Conservation (phyloP, 2,797 vertebrate genomes). For the Benthosema pterotum region DNA sequence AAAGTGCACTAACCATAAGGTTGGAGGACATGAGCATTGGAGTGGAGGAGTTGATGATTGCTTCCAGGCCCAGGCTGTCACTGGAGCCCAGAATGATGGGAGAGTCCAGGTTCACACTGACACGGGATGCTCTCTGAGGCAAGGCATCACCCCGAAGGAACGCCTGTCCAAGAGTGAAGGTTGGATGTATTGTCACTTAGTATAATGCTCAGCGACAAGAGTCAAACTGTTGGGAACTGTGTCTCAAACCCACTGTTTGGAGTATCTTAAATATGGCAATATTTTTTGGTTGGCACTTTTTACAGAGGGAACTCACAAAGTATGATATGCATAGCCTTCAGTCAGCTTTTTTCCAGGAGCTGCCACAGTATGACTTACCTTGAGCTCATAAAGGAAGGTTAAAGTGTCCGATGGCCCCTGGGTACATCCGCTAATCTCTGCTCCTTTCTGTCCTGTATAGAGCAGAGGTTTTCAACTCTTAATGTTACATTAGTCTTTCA, state of each 20-base stretch:
- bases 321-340: too few species aligned
- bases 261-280: too few species aligned
- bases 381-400: conserved; percentile 84
- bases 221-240: too few species aligned
- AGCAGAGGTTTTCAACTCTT: not conserved
- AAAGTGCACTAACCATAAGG: not conserved
- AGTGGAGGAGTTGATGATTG: conserved; percentile 78
- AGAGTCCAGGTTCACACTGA: conserved; percentile 58
- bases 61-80: conserved; percentile 62
- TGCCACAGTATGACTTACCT: too few species aligned
- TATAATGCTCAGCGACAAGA: too few species aligned
- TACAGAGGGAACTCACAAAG: too few species aligned
- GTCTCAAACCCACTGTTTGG: too few species aligned
- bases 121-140: conserved; percentile 43
- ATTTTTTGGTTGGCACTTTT: too few species aligned
- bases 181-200: too few species aligned
- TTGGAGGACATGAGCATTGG: conserved; percentile 85
- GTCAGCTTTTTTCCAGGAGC: too few species aligned
- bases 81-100: conserved; percentile 78
- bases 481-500: too few species aligned
- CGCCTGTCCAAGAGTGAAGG: conserved; percentile 38
- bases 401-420: conserved; percentile 32
- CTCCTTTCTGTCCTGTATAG: too few species aligned
- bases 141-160: conserved; percentile 81
- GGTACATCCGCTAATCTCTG: not conserved